These are phyloP conservation scores for Rhyacophila brunnea DNA, from an alignment of 1,140 invertebrate species.

Conservation along the genomic window DNA sequence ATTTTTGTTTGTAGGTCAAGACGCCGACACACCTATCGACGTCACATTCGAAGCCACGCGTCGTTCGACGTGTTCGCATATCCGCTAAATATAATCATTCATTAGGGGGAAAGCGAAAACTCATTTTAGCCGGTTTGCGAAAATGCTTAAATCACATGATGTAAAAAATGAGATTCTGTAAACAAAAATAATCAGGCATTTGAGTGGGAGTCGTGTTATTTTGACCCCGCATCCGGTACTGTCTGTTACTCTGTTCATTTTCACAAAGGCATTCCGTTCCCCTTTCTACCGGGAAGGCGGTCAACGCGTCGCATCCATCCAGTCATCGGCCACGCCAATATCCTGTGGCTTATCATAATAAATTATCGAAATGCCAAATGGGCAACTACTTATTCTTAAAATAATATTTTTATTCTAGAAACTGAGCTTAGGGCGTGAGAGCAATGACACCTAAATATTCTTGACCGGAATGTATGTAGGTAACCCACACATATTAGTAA, in stretches of 20 bases:
- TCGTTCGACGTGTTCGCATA: neutral
- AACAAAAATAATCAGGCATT: conserved; percentile 34
- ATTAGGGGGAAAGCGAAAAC: conserved; percentile 24
- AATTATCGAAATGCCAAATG: too few species aligned
- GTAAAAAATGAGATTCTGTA: conserved; percentile 24
- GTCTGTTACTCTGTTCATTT: neutral
- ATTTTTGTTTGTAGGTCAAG: conserved; percentile 3
- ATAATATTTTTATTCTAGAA: too few species aligned
- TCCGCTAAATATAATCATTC: conserved; percentile 20
- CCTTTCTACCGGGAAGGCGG: neutral
- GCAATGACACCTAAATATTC: too few species aligned
- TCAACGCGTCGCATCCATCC: neutral
- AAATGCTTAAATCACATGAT: conserved; percentile 21
- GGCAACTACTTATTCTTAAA: too few species aligned
- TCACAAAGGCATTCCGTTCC: neutral
- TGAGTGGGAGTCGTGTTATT: conserved; percentile 16
- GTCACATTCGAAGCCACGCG: conserved; percentile 6
- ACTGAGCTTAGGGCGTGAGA: too few species aligned
- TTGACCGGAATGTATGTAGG: too few species aligned
- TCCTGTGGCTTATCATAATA: too few species aligned
- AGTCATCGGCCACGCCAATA: too few species aligned
- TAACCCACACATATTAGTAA: too few species aligned
- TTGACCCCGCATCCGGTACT: conserved; percentile 8
- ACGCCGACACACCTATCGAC: conserved; percentile 13
- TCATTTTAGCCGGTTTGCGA: neutral